phyloP scores from a whole-genome alignment of 2,888 invertebrate species.

The Scaptomyza polygonia region DNA sequence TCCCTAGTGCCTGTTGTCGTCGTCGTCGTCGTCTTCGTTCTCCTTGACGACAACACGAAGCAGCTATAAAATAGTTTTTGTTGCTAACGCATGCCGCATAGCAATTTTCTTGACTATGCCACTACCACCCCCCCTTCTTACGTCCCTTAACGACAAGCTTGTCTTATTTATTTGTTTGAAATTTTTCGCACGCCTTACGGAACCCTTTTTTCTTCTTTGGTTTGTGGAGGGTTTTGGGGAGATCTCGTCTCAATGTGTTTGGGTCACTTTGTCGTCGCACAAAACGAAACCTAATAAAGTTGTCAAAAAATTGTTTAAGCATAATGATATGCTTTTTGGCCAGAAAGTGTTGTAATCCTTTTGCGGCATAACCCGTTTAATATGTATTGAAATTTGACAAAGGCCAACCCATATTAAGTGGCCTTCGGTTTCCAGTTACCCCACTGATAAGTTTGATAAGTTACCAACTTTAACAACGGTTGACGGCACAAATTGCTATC shows the following conservation, averaged over 20 bases:
- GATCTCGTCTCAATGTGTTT: slow-evolving; percentile 2
- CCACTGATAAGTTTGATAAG: slow-evolving; percentile 75
- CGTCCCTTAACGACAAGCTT: slow-evolving; percentile 40
- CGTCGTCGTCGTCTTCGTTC: slow-evolving; percentile 7
- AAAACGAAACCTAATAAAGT: slow-evolving; percentile 74
- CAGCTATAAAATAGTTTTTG: slow-evolving; percentile 78
- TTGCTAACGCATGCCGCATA: slow-evolving; percentile 76
- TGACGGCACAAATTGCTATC: slow-evolving; percentile 77
- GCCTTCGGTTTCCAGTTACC: slow-evolving; percentile 46
- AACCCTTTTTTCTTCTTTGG: slow-evolving; percentile 66
- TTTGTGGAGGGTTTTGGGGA: neutral
- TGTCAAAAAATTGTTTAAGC: slow-evolving; percentile 80
- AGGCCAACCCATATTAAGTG: slow-evolving; percentile 73
- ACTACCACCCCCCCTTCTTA: slow-evolving; percentile 13
- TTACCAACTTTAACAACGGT: slow-evolving; percentile 77
- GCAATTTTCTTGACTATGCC: slow-evolving; percentile 60
- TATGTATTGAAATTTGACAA: slow-evolving; percentile 77
- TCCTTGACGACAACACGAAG: slow-evolving; percentile 76
- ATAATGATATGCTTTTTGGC: slow-evolving; percentile 76
- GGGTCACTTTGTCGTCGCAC: slow-evolving; percentile 55
- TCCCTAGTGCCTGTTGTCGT: slow-evolving; percentile 43
- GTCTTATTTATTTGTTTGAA: slow-evolving; percentile 78
- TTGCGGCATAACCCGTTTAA: slow-evolving; percentile 79
- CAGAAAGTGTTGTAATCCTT: slow-evolving; percentile 77
- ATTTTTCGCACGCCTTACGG: slow-evolving; percentile 73